Evolutionary conservation across 2,113 vertebrate species (phyloP).

Genomic region (Ctenomys sociabilis): DNA sequence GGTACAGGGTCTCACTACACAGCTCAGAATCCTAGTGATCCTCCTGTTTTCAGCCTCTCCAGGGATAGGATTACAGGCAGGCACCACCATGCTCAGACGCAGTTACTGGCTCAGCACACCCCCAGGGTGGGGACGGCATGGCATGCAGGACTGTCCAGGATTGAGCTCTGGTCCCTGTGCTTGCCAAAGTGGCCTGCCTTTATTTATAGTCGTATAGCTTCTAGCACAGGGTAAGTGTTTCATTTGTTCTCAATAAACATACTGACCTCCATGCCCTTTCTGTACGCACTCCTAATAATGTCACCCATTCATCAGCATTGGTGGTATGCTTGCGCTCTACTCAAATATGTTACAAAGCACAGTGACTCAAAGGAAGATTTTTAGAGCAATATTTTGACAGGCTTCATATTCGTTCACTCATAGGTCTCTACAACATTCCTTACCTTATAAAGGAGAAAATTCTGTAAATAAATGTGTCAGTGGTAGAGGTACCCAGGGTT

Average conservation of each 20-base stretch:
- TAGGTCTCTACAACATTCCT: not conserved
- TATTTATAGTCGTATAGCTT: not conserved
- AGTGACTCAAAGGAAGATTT: slow-evolving; percentile 13
- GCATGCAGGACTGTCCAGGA: too few species aligned
- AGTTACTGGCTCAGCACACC: too few species aligned
- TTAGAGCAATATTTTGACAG: not conserved
- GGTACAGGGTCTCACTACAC: too few species aligned
- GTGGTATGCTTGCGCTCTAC: not conserved
- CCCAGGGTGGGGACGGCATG: too few species aligned
- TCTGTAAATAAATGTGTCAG: not conserved
- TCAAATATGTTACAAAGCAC: not conserved
- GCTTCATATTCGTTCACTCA: not conserved
- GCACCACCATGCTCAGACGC: too few species aligned
- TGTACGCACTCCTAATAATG: not conserved
- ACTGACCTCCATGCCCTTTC: not conserved
- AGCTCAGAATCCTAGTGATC: too few species aligned
- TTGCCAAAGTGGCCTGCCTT: not conserved
- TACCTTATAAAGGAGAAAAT: not conserved
- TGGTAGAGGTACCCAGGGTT: too few species aligned
- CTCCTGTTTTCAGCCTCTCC: too few species aligned
- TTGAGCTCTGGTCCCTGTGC: too few species aligned
- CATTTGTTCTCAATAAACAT: not conserved
- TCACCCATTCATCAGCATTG: not conserved
- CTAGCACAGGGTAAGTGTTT: not conserved
- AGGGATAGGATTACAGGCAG: too few species aligned